Evolutionary conservation across 2,113 vertebrate species (phyloP), one percentile per base, ranked within the genome.

Genomic region (Sphyrna mokarran): DNA sequence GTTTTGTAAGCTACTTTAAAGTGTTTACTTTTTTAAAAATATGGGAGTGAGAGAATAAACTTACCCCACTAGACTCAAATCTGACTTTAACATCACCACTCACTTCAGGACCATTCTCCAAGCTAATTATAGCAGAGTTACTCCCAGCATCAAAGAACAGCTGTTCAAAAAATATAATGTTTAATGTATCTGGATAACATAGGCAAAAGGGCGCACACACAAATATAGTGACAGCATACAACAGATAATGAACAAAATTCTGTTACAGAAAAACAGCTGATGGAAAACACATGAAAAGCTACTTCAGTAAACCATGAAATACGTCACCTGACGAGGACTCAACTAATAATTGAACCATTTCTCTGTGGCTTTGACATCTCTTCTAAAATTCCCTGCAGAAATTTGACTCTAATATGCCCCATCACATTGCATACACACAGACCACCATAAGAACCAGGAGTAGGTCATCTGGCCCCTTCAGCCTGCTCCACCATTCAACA

Each of bases 31-130:
- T 91, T 91, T 43, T 5, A 9, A 8, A 61, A 0, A 10, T 58
- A 13, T 61, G 58, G 6, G n/a, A 66, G 66, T 63, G 23, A 23
- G 37, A 33, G 54, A 14, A 94, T 86, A 13, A 78, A 98, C 99
- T 99, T 97, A 99, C 99, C 63, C 98, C 97, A 95, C 48, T 97
- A 0, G 98, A 99, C 70, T 99, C 98, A 97, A 99, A 99, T 97
- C 98, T 97, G 97, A 99, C 96, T 97, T 99, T 99, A 26, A 99
- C 98, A 76, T 99, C 99, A 0, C 98, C 98, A 33, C 97, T 97
- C 70, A 99, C 96, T 61, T 97, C 96, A 48, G 99, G 99, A 89
- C 98, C 98, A 33, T 97, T 96, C 96, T 97, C 96, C 37, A 99
- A 97, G 94, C 97, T 97, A 97, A 99, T 98, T 94, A 98, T 97